Conservation (phyloP, 2,888 invertebrate species). For the Drosophila hawaiiensis region DNA sequence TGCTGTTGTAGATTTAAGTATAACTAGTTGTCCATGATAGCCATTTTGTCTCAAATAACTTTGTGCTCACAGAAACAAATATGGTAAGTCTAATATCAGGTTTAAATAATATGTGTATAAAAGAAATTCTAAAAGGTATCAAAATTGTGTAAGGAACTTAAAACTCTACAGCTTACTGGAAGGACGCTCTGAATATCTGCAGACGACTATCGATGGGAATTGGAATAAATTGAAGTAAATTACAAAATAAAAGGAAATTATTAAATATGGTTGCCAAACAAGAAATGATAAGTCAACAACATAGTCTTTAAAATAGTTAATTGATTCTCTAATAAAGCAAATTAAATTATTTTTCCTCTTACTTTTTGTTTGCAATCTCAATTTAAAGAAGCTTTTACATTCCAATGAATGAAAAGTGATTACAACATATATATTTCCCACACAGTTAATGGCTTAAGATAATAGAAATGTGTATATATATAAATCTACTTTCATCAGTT, state of each 20-base stretch:
- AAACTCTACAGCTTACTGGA: too few species aligned
- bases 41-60: neutral
- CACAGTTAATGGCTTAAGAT: neutral
- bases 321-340: neutral
- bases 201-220: neutral
- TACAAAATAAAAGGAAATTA: neutral
- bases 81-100: neutral
- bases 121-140: neutral
- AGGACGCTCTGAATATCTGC: neutral
- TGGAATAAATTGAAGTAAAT: neutral
- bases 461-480: neutral
- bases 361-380: neutral
- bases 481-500: neutral
- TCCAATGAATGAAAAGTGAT: neutral
- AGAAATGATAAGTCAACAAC: neutral
- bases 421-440: neutral
- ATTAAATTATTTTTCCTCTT: neutral
- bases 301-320: neutral
- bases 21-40: neutral
- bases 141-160: neutral
- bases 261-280: neutral
- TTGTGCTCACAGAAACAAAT: neutral
- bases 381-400: neutral
- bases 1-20: neutral
- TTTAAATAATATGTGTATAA: neutral